A percentile compares a stretch with the other conserved stretches of the same genome.
These are phyloP conservation scores for Drosophila robusta DNA, from an alignment of 2,888 invertebrate species.

Conservation along the genomic window DNA sequence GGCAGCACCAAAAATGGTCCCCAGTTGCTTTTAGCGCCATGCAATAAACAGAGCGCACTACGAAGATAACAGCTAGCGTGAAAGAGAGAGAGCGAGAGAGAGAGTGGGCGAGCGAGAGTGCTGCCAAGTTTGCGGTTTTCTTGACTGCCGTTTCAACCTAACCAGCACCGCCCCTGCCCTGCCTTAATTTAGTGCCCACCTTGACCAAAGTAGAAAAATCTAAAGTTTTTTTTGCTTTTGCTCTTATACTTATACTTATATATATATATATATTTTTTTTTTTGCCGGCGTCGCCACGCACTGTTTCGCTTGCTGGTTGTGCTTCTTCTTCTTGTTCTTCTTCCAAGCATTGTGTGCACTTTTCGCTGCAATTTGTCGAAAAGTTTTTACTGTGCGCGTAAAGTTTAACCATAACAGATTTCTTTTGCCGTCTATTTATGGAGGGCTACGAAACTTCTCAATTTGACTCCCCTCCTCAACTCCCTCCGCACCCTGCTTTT, in stretches of 20 bases:
- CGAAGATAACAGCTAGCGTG: slow-evolving; percentile 28
- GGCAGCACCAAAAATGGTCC: slow-evolving; percentile 56
- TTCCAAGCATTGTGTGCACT: slow-evolving; percentile 63
- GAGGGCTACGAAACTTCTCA: slow-evolving; percentile 29
- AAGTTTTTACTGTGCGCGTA: slow-evolving; percentile 55
- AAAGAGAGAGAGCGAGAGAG: not conserved
- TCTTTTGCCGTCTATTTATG: slow-evolving; percentile 53
- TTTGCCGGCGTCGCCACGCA: slow-evolving; percentile 68
- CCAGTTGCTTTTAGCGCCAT: slow-evolving; percentile 72
- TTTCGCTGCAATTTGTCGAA: slow-evolving; percentile 77
- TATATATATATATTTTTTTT: slow-evolving; percentile 12
- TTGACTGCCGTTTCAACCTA: slow-evolving; percentile 41
- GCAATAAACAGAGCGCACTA: slow-evolving; percentile 68
- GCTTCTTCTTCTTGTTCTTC: slow-evolving; percentile 3
- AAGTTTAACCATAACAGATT: slow-evolving; percentile 79
- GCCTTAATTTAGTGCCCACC: slow-evolving; percentile 49
- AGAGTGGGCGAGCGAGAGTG: not conserved
- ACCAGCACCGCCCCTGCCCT: not conserved
- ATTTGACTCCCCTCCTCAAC: slow-evolving; percentile 16
- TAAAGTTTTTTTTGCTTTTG: slow-evolving; percentile 29
- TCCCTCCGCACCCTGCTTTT: not conserved
- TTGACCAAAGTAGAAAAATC: slow-evolving; percentile 66
- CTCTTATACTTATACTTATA: not conserved
- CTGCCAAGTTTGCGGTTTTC: slow-evolving; percentile 67
- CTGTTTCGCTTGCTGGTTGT: slow-evolving; percentile 51